Conservation (phyloP, 2,888 invertebrate genomes). For the Amphipoea oculea region DNA sequence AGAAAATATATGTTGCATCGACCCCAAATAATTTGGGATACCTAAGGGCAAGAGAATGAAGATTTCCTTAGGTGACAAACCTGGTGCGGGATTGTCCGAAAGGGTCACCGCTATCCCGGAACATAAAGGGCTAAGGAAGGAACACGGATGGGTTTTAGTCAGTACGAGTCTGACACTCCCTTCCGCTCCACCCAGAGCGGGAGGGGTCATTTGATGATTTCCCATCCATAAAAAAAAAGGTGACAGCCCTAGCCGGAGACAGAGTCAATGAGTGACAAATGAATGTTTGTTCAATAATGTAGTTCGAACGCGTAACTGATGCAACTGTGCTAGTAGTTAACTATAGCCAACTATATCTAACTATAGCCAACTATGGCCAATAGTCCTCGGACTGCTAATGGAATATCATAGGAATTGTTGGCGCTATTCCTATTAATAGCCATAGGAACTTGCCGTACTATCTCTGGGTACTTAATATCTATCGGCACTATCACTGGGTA, state of each 20-base stretch:
- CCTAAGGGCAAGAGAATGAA: no score
- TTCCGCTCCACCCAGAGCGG: no score
- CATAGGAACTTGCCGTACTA: constrained; percentile 46
- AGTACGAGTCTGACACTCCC: no score
- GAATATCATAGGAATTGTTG: constrained; percentile 52
- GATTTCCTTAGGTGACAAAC: no score
- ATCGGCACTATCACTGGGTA: constrained; percentile 32
- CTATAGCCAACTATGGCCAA: constrained; percentile 4
- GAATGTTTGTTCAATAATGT: constrained; percentile 61
- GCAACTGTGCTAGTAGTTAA: constrained; percentile 42
- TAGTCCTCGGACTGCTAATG: constrained; percentile 18
- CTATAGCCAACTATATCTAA: constrained; percentile 15
- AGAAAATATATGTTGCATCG: no score
- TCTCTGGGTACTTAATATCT: constrained; percentile 30
- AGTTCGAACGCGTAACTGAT: constrained; percentile 63
- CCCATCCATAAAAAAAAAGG: no score
- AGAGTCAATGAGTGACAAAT: constrained; percentile 65
- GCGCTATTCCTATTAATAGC: constrained; percentile 61
- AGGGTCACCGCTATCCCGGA: no score
- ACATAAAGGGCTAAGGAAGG: no score
- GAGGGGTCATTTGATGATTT: no score
- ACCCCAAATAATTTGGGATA: no score
- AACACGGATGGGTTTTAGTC: no score
- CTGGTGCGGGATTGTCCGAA: no score
- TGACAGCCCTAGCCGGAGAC: constrained; percentile 45